These are phyloP conservation scores for Chrysochloris asiatica DNA, from an alignment of 2,113 vertebrate genomes.

Conservation along the genomic window DNA sequence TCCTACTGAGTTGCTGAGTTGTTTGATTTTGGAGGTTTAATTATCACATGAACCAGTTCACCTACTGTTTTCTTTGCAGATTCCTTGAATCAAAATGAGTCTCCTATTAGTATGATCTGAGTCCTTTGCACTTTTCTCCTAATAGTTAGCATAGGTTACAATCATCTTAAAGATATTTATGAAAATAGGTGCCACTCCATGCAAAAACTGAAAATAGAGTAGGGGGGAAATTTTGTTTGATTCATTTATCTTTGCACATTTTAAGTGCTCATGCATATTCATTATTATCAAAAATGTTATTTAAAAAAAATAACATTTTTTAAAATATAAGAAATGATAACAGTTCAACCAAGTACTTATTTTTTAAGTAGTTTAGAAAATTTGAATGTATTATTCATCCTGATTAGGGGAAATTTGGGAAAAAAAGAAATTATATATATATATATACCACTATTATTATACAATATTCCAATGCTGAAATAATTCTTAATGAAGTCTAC, in stretches of 20 bases:
- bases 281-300: background rate
- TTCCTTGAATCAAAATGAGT: background rate
- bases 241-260: background rate
- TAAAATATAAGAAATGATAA: constrained; percentile 18
- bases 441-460: background rate
- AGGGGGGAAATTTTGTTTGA: background rate
- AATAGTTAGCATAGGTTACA: background rate
- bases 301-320: constrained; percentile 5
- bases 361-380: background rate
- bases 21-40: background rate
- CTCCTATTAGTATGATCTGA: background rate
- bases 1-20: background rate
- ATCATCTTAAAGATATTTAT: constrained; percentile 5
- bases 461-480: background rate
- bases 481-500: background rate
- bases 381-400: constrained; percentile 14
- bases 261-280: background rate
- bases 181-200: background rate
- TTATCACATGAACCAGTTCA: background rate
- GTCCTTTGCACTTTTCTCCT: background rate
- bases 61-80: background rate
- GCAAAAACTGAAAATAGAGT: background rate
- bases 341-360: background rate
- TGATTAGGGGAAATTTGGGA: background rate
- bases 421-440: constrained; percentile 29